phyloP scores from a whole-genome alignment of 2,113 vertebrate genomes.

The Engraulis encrasicolus region DNA sequence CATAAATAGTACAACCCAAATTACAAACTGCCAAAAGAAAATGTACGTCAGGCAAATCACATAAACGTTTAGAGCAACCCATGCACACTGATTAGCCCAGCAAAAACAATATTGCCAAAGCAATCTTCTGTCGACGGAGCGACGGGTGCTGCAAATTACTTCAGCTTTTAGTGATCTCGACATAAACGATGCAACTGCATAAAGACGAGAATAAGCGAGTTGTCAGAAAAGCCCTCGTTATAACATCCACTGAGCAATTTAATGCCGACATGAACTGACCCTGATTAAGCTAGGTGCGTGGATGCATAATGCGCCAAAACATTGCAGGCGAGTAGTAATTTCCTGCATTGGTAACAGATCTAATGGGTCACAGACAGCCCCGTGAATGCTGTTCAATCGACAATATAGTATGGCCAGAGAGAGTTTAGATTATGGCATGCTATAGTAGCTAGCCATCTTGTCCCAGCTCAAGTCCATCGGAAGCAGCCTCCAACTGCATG shows the following conservation, averaged over 20 bases:
- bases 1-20: no score
- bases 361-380: background rate
- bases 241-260: background rate
- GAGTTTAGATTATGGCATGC: no score
- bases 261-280: background rate
- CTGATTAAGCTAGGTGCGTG: background rate
- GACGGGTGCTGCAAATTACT: background rate
- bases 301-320: background rate
- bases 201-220: background rate
- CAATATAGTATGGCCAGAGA: background rate
- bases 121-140: no score
- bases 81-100: no score
- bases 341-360: background rate
- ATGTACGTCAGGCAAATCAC: no score
- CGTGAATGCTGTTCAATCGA: background rate
- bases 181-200: background rate
- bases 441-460: conserved; percentile 9
- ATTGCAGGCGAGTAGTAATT: background rate
- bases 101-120: no score
- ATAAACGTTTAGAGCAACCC: no score
- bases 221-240: background rate
- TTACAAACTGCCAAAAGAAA: no score
- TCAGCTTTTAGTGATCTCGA: background rate
- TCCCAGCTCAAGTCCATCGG: background rate
- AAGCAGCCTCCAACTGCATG: conserved; percentile 7